phyloP scores from a whole-genome alignment of 2,888 invertebrate genomes.

The Epiblema foenella region DNA sequence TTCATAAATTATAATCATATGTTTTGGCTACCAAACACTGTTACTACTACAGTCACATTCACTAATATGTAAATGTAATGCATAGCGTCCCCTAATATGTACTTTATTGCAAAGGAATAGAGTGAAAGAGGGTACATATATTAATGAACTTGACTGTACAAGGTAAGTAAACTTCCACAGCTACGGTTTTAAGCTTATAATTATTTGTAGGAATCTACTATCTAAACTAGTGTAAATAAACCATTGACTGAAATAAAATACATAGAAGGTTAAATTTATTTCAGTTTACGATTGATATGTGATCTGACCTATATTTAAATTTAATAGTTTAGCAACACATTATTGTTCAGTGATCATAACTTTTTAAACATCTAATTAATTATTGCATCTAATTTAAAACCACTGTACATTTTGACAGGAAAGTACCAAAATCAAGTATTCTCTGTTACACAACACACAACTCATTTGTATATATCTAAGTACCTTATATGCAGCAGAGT shows the following conservation, averaged over 20 bases:
- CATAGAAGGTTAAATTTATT: neutral
- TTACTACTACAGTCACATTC: neutral
- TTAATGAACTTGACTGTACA: too few relatives aligned
- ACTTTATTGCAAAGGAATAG: too few relatives aligned
- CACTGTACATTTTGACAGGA: neutral
- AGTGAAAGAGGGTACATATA: too few relatives aligned
- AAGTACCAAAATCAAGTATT: neutral
- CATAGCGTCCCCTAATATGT: too few relatives aligned
- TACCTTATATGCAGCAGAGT: neutral
- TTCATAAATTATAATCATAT: neutral
- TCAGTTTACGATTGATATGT: neutral
- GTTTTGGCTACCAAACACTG: neutral
- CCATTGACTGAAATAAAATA: neutral
- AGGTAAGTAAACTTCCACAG: too few relatives aligned
- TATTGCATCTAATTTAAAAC: too few relatives aligned
- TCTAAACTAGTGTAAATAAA: neutral
- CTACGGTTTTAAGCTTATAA: neutral
- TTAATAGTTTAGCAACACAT: neutral
- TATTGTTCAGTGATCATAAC: neutral
- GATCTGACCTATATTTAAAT: too few relatives aligned
- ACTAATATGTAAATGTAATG: too few relatives aligned
- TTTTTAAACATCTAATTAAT: too few relatives aligned
- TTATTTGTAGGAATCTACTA: neutral
- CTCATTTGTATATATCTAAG: neutral
- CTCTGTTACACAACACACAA: neutral